These are phyloP conservation scores for Chloropsis hardwickii DNA, from an alignment of 2,113 vertebrate genomes.

Conservation along the genomic window DNA sequence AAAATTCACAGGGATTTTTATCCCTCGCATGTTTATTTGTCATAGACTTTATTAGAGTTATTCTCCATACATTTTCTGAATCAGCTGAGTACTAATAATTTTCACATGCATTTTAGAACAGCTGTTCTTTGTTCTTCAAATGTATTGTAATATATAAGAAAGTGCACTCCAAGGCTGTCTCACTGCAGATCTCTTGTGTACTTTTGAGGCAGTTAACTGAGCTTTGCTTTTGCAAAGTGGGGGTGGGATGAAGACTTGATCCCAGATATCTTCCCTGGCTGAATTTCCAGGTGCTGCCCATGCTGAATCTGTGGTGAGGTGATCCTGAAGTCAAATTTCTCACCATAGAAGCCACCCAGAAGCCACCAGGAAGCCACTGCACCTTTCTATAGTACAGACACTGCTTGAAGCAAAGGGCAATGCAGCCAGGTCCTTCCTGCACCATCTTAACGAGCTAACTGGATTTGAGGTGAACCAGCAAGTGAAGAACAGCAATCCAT, in stretches of 20 bases:
- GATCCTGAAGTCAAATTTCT: background rate
- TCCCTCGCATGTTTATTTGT: background rate
- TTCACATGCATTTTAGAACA: background rate
- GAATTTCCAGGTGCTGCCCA: background rate
- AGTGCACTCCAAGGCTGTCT: background rate
- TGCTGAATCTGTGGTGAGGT: rapidly evolving
- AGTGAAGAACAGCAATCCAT: background rate
- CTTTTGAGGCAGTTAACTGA: background rate
- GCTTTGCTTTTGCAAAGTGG: background rate
- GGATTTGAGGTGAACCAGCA: background rate
- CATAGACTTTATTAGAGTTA: background rate
- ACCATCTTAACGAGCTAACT: background rate
- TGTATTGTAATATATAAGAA: background rate
- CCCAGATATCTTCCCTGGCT: background rate
- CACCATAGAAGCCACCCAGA: background rate
- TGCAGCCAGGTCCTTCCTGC: background rate
- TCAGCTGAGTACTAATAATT: background rate
- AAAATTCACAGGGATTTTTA: constrained; percentile 10
- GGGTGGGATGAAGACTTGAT: rapidly evolving
- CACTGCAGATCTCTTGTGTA: background rate
- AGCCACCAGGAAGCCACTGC: background rate
- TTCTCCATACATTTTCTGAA: background rate
- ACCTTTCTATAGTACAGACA: background rate
- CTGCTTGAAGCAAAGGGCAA: background rate
- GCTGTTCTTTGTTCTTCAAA: background rate